Evolutionary conservation across 2,113 vertebrate genomes (phyloP).

Genomic region (Asarcornis scutulata): DNA sequence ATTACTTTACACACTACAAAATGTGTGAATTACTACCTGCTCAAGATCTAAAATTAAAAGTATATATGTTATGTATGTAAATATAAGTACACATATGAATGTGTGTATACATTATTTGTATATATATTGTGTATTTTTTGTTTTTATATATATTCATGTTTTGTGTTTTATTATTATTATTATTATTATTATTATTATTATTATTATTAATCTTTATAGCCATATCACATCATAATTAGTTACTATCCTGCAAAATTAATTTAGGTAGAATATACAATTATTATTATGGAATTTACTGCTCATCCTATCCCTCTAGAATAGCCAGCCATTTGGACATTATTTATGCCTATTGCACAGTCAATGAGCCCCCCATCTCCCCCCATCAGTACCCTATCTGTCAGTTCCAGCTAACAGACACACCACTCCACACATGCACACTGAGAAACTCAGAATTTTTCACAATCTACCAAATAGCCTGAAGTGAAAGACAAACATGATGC

Average conservation of each 20-base stretch:
- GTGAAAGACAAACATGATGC: conserved; percentile 72
- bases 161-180: too few species aligned
- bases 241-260: not conserved
- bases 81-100: not conserved
- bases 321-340: not conserved
- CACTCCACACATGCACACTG: not conserved
- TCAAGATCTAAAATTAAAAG: not conserved
- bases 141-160: not conserved
- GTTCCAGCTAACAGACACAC: conserved; percentile 5
- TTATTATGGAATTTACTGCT: not conserved
- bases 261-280: not conserved
- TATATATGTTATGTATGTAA: not conserved
- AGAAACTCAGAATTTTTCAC: conserved; percentile 35
- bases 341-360: not conserved
- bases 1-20: not conserved
- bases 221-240: not conserved
- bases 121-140: not conserved
- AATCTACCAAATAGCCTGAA: conserved; percentile 68
- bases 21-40: not conserved
- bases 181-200: too few species aligned
- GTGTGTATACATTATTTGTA: not conserved
- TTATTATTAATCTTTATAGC: not conserved
- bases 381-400: not conserved
- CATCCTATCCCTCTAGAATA: not conserved
- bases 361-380: not conserved